Evolutionary conservation across 2,888 invertebrate species (phyloP), one percentile per base, ranked within the genome.

Genomic region (Gastrophysa polygoni): DNA sequence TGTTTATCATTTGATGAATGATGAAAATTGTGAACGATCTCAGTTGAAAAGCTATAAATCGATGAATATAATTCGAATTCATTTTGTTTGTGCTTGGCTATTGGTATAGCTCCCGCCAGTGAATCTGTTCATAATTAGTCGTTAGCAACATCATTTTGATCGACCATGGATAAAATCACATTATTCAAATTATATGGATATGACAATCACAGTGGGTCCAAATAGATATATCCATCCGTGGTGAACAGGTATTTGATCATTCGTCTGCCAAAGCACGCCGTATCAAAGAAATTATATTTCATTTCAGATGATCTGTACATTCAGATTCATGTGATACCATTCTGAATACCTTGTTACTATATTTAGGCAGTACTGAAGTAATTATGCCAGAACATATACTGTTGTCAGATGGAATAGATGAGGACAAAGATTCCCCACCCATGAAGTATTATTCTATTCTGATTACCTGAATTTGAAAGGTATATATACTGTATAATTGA

Each of bases 111-210:
- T 28, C 55, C 44, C 47, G 57, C 17, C 61, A 55, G 61, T 43
- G 59, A 63, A 63, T 59, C 20, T 11, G 64, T 50, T 66, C 49
- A 66, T 68, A 66, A 68, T 68, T 63, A 66, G 68, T 58, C 64
- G 63, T 61, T 57, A 64, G 57, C 55, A 60, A 48, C 60, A 66
- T 66, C 60, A 64, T 61, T 70, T 67, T 68, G 72, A 68, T 68
- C 68, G 63, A 65, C 62, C 72, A 70, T 71, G 68, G 68, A 70
- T 68, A 69, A 71, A 71, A 72, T 72, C 69, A 68, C 66, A 68
- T 72, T 70, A 68, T 69, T 70, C 62, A 62, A 64, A 63, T 61
- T 52, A 57, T 57, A 58, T 61, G 67, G 59, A 66, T 66, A 66
- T 66, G 64, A 66, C 64, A 67, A 57, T 60, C 59, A 32, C 63